Evolutionary conservation across 1,140 invertebrate genomes (phyloP).

Genomic region (Brachionus paranguensis): DNA sequence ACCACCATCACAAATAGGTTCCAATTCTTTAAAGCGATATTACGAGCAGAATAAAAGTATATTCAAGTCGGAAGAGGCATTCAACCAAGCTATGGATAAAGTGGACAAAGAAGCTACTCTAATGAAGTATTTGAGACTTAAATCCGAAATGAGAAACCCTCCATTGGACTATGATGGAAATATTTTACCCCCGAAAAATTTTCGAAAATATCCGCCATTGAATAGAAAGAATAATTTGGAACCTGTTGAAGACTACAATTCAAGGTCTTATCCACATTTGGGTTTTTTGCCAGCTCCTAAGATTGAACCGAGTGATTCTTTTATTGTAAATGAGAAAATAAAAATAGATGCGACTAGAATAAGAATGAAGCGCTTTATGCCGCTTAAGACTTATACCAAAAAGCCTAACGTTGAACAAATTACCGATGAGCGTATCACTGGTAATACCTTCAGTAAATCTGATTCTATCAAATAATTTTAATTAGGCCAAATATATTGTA

Average conservation of each 20-base stretch:
- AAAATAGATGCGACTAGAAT: constrained; percentile 15
- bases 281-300: not conserved
- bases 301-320: not conserved
- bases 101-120: constrained; percentile 47
- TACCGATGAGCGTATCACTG: constrained; percentile 1
- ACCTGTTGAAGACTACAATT: not conserved
- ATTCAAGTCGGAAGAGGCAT: not conserved
- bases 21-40: constrained; percentile 47
- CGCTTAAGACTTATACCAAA: not conserved
- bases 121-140: constrained; percentile 47
- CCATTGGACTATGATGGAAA: constrained; percentile 52
- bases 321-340: not conserved
- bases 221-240: not conserved
- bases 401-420: not conserved
- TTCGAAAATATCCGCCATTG: constrained; percentile 48
- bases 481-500: not conserved
- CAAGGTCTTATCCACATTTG: not conserved
- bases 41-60: constrained; percentile 46
- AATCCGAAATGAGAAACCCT: constrained; percentile 50
- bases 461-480: not conserved
- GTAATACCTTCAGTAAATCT: not conserved
- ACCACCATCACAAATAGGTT: constrained; percentile 48
- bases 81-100: constrained; percentile 45
- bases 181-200: constrained; percentile 52
- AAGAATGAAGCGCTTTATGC: not conserved